Conservation (phyloP, 2,797 vertebrate species). For the Dromococcyx pavoninus region DNA sequence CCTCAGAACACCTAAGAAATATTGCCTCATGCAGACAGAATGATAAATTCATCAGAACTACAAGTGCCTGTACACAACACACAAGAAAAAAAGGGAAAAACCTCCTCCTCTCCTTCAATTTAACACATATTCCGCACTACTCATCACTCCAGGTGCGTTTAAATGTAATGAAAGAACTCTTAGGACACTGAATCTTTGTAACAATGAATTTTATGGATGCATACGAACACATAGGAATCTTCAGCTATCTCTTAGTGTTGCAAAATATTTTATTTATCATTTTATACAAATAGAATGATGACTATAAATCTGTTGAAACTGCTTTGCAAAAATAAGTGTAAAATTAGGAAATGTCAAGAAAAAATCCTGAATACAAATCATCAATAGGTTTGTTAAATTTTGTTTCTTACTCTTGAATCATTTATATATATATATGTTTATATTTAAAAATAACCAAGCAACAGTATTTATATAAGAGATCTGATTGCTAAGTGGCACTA, state of each 20-base stretch:
- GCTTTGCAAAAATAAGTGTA: slow-evolving; percentile 64
- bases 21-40: slow-evolving; percentile 88
- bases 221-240: slow-evolving; percentile 53
- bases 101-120: slow-evolving; percentile 40
- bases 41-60: slow-evolving; percentile 72
- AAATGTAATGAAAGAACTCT: slow-evolving; percentile 40
- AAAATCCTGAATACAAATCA: slow-evolving; percentile 56
- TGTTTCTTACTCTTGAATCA: slow-evolving; percentile 34
- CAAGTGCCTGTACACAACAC: slow-evolving; percentile 75
- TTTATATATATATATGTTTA: slow-evolving; percentile 6
- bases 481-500: slow-evolving; percentile 26
- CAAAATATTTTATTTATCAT: slow-evolving; percentile 57
- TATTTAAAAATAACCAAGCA: slow-evolving; percentile 57
- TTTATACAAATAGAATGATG: slow-evolving; percentile 69
- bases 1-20: slow-evolving; percentile 78
- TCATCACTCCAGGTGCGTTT: slow-evolving; percentile 52
- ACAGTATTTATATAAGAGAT: slow-evolving; percentile 20
- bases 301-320: slow-evolving; percentile 65
- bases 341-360: slow-evolving; percentile 67
- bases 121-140: slow-evolving; percentile 59
- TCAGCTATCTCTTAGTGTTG: slow-evolving; percentile 53
- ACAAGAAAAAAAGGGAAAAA: slow-evolving; percentile 80
- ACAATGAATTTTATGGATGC: slow-evolving; percentile 34
- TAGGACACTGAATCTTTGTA: slow-evolving; percentile 18
- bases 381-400: slow-evolving; percentile 32